Evolutionary conservation across 2,113 vertebrate species (phyloP).

Genomic region (Nesogale talazaci): DNA sequence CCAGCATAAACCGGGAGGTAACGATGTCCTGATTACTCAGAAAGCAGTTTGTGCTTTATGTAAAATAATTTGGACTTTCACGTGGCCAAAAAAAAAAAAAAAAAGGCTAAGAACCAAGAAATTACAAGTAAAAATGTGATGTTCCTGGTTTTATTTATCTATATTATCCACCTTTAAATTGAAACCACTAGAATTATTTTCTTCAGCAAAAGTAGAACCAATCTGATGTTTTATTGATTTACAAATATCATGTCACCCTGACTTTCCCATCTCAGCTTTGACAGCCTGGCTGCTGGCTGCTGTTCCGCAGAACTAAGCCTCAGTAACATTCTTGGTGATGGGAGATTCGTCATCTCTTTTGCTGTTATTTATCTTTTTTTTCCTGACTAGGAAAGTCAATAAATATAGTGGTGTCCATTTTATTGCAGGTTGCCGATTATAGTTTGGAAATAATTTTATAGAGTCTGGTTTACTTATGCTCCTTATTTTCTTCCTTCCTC

Average conservation of each 20-base stretch:
- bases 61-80: not conserved
- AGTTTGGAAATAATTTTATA: conserved; percentile 59
- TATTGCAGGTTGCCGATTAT: conserved; percentile 23
- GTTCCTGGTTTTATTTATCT: conserved; percentile 27
- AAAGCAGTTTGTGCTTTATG: not conserved
- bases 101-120: not conserved
- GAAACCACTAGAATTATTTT: conserved; percentile 2
- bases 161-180: conserved; percentile 1
- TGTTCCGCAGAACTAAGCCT: conserved; percentile 52
- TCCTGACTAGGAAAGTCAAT: conserved; percentile 54
- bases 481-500: conserved; percentile 52
- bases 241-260: conserved; percentile 43
- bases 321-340: conserved; percentile 5
- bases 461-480: conserved; percentile 51
- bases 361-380: conserved; percentile 42
- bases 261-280: conserved; percentile 52
- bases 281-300: not conserved
- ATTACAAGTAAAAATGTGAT: not conserved
- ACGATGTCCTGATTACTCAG: not conserved
- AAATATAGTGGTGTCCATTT: conserved; percentile 60
- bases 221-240: conserved; percentile 72
- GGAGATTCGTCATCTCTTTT: conserved; percentile 3
- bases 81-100: not conserved
- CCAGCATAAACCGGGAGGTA: not conserved
- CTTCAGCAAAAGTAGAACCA: not conserved